phyloP scores from a whole-genome alignment of 2,113 vertebrate genomes.

The Malurus elegans region DNA sequence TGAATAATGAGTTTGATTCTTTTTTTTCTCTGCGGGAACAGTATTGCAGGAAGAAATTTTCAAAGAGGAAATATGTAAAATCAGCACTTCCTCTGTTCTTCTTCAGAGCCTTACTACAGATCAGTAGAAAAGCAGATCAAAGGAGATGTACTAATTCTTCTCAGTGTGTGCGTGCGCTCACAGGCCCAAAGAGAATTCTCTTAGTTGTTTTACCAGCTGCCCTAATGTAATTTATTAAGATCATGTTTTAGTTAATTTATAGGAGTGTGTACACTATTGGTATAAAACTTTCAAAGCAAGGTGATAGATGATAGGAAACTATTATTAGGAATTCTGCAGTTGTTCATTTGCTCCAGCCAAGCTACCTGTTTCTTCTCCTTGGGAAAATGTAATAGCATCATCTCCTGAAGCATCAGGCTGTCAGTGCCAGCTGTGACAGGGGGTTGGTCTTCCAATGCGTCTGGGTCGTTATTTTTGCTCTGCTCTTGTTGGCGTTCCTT shows the following conservation, averaged over 20 bases:
- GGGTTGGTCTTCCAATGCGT: background rate
- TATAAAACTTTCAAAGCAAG: background rate
- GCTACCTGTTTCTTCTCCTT: background rate
- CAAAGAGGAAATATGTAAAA: background rate
- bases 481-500: background rate
- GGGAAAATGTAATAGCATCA: background rate
- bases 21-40: background rate
- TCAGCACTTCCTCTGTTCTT: background rate
- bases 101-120: background rate
- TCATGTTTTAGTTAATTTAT: background rate
- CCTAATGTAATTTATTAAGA: background rate
- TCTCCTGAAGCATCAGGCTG: background rate
- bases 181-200: background rate
- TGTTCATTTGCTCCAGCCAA: background rate
- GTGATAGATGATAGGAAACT: background rate
- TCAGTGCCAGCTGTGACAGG: slow-evolving; percentile 11
- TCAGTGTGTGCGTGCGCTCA: accelerated
- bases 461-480: background rate
- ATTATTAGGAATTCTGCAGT: background rate
- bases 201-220: background rate
- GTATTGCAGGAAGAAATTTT: background rate
- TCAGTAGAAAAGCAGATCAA: slow-evolving; percentile 9
- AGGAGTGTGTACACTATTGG: background rate
- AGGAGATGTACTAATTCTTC: background rate
- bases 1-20: background rate